Evolutionary conservation across 1,140 invertebrate genomes (phyloP).

Genomic region (Drosophila simulans): DNA sequence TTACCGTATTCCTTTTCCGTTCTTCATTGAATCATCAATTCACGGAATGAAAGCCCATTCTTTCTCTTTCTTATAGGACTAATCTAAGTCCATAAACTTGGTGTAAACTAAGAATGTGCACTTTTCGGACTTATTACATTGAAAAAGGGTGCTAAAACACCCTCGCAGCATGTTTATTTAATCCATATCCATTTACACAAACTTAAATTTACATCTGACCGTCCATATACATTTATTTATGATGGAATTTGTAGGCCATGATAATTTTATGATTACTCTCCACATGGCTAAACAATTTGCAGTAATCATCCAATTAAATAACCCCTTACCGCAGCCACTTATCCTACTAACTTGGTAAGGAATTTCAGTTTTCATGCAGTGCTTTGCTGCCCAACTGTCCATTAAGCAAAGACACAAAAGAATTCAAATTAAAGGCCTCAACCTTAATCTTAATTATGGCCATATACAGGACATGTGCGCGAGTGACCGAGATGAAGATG

Average conservation of each 20-base stretch:
- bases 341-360: conserved; percentile 4
- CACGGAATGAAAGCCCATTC: not conserved
- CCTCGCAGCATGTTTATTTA: too few species aligned
- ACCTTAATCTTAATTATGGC: conserved; percentile 76
- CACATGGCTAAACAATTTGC: conserved; percentile 6
- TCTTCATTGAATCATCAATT: conserved; percentile 26
- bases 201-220: not conserved
- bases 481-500: conserved; percentile 23
- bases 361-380: conserved; percentile 15
- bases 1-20: conserved; percentile 12
- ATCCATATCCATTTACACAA: not conserved
- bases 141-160: too few species aligned
- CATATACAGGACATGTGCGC: conserved; percentile 60
- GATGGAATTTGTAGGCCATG: not conserved
- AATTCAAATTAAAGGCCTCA: conserved; percentile 65
- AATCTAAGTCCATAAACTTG: not conserved
- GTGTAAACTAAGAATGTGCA: too few species aligned
- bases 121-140: too few species aligned
- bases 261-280: conserved; percentile 1
- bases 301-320: conserved; percentile 6
- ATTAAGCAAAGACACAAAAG: conserved; percentile 37
- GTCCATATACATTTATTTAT: not conserved
- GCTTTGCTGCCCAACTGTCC: conserved; percentile 34
- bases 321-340: not conserved
- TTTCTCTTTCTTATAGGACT: not conserved